Conservation (phyloP, 2,797 vertebrate genomes). For the Crotalus adamanteus region DNA sequence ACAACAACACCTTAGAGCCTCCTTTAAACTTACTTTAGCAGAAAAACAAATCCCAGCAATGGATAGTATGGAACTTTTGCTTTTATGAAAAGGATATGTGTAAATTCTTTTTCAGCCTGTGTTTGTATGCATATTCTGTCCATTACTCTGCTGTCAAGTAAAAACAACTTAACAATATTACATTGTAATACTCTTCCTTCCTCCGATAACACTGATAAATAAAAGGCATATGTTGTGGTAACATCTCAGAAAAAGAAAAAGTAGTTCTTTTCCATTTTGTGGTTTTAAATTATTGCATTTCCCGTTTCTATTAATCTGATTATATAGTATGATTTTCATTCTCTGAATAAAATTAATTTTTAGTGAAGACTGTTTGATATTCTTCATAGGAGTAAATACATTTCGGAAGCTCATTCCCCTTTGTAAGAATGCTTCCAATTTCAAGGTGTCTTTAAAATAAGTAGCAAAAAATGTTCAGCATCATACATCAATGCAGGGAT, state of each 20-base stretch:
- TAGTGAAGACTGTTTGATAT: conserved; percentile 44
- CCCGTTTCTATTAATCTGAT: conserved; percentile 77
- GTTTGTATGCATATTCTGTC: conserved; percentile 77
- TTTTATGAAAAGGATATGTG: conserved; percentile 67
- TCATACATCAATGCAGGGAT: conserved; percentile 28
- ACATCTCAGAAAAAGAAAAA: conserved; percentile 60
- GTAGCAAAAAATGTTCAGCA: background rate
- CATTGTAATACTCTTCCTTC: conserved; percentile 80
- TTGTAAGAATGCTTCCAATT: conserved; percentile 9
- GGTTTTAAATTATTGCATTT: conserved; percentile 79
- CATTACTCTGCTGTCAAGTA: conserved; percentile 83
- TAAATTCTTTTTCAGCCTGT: conserved; percentile 75
- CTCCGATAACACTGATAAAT: conserved; percentile 78
- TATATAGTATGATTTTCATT: conserved; percentile 80
- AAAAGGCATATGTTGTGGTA: conserved; percentile 71
- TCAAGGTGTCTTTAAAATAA: conserved; percentile 40
- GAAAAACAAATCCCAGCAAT: conserved; percentile 63
- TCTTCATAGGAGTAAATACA: conserved; percentile 34
- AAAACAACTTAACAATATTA: conserved; percentile 86
- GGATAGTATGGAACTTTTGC: conserved; percentile 69
- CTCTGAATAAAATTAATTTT: conserved; percentile 81
- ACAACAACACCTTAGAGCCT: conserved; percentile 25
- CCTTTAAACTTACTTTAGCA: conserved; percentile 35
- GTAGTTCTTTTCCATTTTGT: conserved; percentile 80
- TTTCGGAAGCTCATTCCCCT: conserved; percentile 29